A percentile compares a stretch with the other conserved stretches of the same genome.
These are phyloP conservation scores for Zaprionus camerounensis DNA, from an alignment of 1,140 invertebrate genomes.

Conservation along the genomic window DNA sequence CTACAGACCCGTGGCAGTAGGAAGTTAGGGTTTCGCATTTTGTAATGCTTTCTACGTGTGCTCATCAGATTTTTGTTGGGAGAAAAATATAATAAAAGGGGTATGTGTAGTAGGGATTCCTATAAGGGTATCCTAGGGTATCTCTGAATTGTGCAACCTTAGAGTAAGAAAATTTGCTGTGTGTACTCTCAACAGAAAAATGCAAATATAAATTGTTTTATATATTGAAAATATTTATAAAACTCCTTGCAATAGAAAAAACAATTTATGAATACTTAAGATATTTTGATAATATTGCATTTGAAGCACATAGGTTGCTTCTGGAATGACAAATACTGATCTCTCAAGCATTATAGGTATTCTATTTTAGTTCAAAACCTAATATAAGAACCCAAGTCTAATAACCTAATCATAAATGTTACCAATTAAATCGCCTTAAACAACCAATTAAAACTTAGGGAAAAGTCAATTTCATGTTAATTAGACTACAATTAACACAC, in stretches of 20 bases:
- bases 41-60: conserved; percentile 17
- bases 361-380: not conserved
- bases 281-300: not conserved
- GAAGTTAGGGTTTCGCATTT: not conserved
- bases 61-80: not conserved
- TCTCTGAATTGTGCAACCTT: not conserved
- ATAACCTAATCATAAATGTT: not conserved
- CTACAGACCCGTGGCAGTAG: conserved; percentile 6
- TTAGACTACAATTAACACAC: conserved; percentile 11
- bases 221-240: not conserved
- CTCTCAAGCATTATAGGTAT: not conserved
- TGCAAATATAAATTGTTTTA: not conserved
- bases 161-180: not conserved
- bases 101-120: not conserved
- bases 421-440: conserved; percentile 21
- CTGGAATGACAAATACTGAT: rapidly evolving
- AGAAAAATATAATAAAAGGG: not conserved
- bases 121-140: not conserved
- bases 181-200: not conserved
- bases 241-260: not conserved
- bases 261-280: not conserved
- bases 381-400: not conserved
- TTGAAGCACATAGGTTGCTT: not conserved
- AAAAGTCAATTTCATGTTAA: conserved; percentile 18
- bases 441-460: conserved; percentile 42